A percentile compares a stretch with the other conserved stretches of the same genome.
Conservation (phyloP, 2,113 vertebrate genomes). For the Rattus norvegicus region DNA sequence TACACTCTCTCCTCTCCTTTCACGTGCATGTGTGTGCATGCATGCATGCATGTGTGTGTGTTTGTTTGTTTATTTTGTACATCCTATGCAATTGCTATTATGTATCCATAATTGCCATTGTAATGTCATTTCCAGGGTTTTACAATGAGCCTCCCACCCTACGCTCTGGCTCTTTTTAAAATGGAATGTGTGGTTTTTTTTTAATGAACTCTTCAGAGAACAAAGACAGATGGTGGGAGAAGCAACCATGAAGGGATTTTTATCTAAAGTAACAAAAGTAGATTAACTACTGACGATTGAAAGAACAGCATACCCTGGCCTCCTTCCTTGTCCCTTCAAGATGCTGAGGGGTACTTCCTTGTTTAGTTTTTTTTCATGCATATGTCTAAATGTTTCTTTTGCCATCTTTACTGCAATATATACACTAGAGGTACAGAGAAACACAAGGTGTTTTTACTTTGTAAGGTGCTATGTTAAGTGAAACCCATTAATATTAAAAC, state of each 20-base stretch:
- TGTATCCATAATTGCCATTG: background rate
- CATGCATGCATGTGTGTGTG: background rate
- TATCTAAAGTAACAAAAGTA: constrained; percentile 19
- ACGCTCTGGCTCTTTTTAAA: background rate
- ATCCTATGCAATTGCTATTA: background rate
- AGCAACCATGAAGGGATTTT: constrained; percentile 15
- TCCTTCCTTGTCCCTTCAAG: background rate
- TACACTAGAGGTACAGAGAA: background rate
- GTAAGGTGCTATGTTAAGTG: background rate
- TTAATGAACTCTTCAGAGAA: constrained; percentile 39
- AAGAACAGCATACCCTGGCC: background rate
- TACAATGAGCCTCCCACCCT: background rate
- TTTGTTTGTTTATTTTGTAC: background rate
- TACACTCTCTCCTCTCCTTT: background rate
- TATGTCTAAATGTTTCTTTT: background rate
- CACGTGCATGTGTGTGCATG: background rate
- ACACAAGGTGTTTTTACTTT: background rate
- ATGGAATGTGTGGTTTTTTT: constrained; percentile 14
- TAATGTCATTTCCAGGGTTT: background rate
- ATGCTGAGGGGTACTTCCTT: background rate
- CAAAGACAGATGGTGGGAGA: constrained; percentile 41
- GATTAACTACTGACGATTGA: background rate
- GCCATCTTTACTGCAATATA: background rate
- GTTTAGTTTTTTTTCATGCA: constrained; percentile 1
- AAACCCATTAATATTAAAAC: constrained; percentile 44